Evolutionary conservation across 2,113 vertebrate genomes (phyloP), one percentile per base, ranked within the genome.

Genomic region (Myxocyprinus asiaticus): DNA sequence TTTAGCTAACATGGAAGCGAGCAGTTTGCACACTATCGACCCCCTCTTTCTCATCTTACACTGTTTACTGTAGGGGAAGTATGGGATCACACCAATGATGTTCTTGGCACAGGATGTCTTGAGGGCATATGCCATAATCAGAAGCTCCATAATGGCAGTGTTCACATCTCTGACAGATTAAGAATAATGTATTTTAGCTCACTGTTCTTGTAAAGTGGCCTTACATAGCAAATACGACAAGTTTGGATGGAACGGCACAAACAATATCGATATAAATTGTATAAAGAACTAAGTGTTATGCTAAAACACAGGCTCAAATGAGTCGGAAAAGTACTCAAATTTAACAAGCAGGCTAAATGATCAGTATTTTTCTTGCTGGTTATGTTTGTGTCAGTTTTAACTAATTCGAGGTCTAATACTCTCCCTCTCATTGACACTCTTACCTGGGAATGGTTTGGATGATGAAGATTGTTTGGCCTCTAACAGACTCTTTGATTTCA

Each of bases 31-130:
- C 56, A 99, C 98, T 5, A 99, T 99, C 0, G 98, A 99, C 50
- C 98, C 98, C 12, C 98, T 91, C 91, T 99, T 99, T 72, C 98
- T 92, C 98, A 99, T 99, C 88, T 99, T 99, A 93, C 97, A 98
- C 82, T 99, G 98, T 82, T 99, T 99, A 93, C 98, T 99, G 89
- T 99, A 99, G 12, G 98, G 98, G 85, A 99, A 99, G 87, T 99
- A 99, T 0, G 98, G 98, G 81, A 99, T 98, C 78, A 99, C 98
- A 0, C 98, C 98, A 0, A 96, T 99, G 68, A 99, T 99, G 85
- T 96, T 99, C 90, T 95, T 94, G 81, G 98, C 97, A 77, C 97
- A 99, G 70, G 97, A 95, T 0, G 98, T 99, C 93, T 95, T 99
- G 85, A 98, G 94, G 0, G 98, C 98, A 0, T 98, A 99, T 0